These are phyloP conservation scores for Gari tellinella DNA, from an alignment of 2,888 invertebrate species.

Conservation along the genomic window DNA sequence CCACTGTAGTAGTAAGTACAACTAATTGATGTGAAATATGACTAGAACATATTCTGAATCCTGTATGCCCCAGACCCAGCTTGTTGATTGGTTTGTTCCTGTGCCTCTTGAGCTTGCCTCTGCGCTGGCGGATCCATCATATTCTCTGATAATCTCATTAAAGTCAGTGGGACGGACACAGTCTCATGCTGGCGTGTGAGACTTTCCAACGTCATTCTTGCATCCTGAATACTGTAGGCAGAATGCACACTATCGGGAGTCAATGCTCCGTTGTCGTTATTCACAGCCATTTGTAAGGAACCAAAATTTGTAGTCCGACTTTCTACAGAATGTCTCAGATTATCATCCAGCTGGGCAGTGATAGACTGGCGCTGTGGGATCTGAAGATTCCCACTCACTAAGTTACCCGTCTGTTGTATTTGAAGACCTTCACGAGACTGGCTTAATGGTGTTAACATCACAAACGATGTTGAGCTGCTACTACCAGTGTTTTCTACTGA, in stretches of 20 bases:
- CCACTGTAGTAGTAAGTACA: too few species aligned
- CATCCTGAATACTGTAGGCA: slow-evolving; percentile 1
- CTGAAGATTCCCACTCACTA: too few species aligned
- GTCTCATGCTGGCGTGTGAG: slow-evolving; percentile 4
- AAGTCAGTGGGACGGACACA: background rate
- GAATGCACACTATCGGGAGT: background rate
- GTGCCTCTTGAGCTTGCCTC: background rate
- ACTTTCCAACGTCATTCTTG: slow-evolving; percentile 3
- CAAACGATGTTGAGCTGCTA: background rate
- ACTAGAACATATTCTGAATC: slow-evolving; percentile 7
- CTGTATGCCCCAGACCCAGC: background rate
- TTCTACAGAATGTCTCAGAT: background rate
- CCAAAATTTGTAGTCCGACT: too few species aligned
- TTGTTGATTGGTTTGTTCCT: background rate
- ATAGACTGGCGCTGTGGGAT: too few species aligned
- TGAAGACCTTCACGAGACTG: too few species aligned
- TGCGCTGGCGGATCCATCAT: background rate
- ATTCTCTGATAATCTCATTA: slow-evolving; percentile 7
- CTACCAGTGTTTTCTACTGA: background rate
- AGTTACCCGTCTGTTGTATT: too few species aligned
- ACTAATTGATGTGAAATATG: too few species aligned
- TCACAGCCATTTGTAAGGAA: too few species aligned
- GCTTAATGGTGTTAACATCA: too few species aligned
- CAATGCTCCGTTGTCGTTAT: too few species aligned
- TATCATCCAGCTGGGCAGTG: background rate